These are phyloP conservation scores for Pectinophora gossypiella DNA, from an alignment of 1,140 invertebrate species.

Conservation along the genomic window DNA sequence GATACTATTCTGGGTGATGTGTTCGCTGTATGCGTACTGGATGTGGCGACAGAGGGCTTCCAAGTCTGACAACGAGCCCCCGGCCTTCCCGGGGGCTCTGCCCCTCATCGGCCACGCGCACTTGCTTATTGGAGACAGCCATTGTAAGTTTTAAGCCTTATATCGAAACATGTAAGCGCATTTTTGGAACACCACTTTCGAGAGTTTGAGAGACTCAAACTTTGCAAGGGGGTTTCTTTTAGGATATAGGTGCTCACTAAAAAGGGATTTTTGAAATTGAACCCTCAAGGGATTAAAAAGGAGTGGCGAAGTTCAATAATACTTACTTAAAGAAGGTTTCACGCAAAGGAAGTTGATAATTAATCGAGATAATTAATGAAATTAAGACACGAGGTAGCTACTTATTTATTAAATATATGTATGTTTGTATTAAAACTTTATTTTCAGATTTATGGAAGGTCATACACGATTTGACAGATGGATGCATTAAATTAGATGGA, in stretches of 20 bases:
- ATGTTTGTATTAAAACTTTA: too few species aligned
- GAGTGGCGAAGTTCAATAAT: constrained; percentile 5
- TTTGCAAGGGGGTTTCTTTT: too few species aligned
- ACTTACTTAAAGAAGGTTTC: too few species aligned
- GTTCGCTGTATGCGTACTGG: constrained; percentile 4
- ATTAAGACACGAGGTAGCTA: too few species aligned
- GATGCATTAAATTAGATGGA: constrained; percentile 21
- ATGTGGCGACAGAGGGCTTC: constrained; percentile 6
- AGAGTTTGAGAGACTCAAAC: too few species aligned
- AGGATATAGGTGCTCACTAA: too few species aligned
- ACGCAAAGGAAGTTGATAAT: too few species aligned
- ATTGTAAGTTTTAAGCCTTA: constrained; percentile 19
- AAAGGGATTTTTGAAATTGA: background rate
- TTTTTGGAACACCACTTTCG: too few species aligned
- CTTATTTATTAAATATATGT: too few species aligned
- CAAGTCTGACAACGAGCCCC: constrained; percentile 15
- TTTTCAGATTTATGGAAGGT: constrained; percentile 27
- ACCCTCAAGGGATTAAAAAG: too few species aligned
- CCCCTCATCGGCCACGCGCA: constrained; percentile 24
- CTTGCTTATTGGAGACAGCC: constrained; percentile 19
- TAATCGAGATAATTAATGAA: too few species aligned
- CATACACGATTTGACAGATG: constrained; percentile 17
- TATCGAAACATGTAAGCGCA: too few species aligned
- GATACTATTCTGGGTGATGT: background rate
- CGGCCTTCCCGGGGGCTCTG: constrained; percentile 14